A percentile compares a stretch with the other conserved stretches of the same genome.
Evolutionary conservation across 2,797 vertebrate species (phyloP).

Genomic region (Petrocephalus sullivani): DNA sequence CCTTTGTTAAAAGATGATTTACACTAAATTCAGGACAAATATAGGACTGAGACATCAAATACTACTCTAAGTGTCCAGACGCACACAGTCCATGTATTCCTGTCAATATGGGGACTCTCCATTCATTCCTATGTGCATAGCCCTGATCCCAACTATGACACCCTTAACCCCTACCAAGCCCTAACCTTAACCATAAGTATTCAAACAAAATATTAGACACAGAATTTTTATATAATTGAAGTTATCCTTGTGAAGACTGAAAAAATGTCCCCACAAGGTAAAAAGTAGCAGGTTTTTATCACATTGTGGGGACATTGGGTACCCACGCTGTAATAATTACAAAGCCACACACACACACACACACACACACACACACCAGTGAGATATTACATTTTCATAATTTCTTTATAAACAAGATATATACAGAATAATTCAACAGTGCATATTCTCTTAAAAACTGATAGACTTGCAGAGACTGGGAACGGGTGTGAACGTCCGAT

Average conservation of each 20-base stretch:
- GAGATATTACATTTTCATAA: neutral
- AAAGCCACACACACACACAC: neutral
- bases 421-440: neutral
- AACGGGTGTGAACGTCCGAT: neutral
- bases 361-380: neutral
- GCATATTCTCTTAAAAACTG: neutral
- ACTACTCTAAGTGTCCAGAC: neutral
- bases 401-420: neutral
- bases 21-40: neutral
- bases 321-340: too few relatives aligned
- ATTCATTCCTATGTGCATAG: too few relatives aligned
- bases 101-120: too few relatives aligned
- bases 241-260: too few relatives aligned
- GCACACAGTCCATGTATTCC: neutral
- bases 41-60: neutral
- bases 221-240: too few relatives aligned
- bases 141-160: too few relatives aligned
- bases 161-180: too few relatives aligned
- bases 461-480: neutral
- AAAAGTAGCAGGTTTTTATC: too few relatives aligned
- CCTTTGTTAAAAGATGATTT: neutral
- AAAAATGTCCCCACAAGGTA: too few relatives aligned
- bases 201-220: too few relatives aligned
- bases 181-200: too few relatives aligned
- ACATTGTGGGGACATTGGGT: too few relatives aligned